Evolutionary conservation across 2,113 vertebrate species (phyloP), one percentile per base, ranked within the genome.

Genomic region (Etia nguti): DNA sequence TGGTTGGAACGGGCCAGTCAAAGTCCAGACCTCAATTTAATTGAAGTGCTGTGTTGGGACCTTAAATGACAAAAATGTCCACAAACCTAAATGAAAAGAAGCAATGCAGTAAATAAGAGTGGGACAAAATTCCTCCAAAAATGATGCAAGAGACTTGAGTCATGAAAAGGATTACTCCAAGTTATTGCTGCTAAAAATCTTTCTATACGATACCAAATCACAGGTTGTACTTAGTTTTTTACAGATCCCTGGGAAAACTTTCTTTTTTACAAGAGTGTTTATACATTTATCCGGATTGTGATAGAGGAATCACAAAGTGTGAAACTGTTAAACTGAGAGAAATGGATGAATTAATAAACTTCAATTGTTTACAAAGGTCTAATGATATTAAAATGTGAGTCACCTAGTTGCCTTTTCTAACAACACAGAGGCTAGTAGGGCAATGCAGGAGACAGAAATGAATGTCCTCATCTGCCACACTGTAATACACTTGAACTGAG

Each of bases 401-500:
- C 20, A 16, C 80, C 22, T 31, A 50, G 60, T 46, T 85, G 59
- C 18, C 86, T 90, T 89, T 90, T 85, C 81, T 10, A 85, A 57
- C 73, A 50, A 55, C 57, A 57, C 43, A 65, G 43, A 29, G 62
- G 80, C 90, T 6, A 79, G n/a, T 8, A 75, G 81, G 34, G 31
- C 34, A 75, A 85, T n/a, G 4, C 88, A 88, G 82, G 20, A 73
- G 82, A 89, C 4, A 65, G 80, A 92, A 82, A 24, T 36, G 57
- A 29, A 52, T 87, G 83, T 80, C 88, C 86, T 85, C 85, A 80
- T 48, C 89, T 90, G 87, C 88, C 85, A 85, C 20, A 57, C 75
- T 57, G 38, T 77, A 68, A 86, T 80, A 82, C 84, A 80, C 62
- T 88, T 93, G 65, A 92, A 92, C 93, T 56, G 48, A 91, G 91